phyloP scores from a whole-genome alignment of 2,113 vertebrate genomes.

The Triplophysa dalaica region DNA sequence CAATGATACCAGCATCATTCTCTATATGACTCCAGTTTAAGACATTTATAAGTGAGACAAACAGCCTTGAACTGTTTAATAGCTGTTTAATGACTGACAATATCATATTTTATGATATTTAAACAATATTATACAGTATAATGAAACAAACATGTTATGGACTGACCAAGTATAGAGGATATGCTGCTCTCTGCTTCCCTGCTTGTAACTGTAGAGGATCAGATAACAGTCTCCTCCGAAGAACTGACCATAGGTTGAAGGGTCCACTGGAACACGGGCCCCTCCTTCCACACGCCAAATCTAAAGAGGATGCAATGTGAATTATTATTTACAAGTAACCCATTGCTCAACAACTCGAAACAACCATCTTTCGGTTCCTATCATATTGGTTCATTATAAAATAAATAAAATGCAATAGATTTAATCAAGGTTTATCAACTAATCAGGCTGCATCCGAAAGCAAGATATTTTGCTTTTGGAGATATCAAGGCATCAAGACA shows the following conservation, averaged over 20 bases:
- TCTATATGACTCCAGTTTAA: neutral
- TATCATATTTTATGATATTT: neutral
- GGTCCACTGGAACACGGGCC: conserved; percentile 60
- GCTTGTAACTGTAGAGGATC: conserved; percentile 72
- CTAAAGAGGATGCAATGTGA: conserved; percentile 19
- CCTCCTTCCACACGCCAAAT: conserved; percentile 71
- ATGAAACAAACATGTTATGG: neutral
- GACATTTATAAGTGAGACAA: neutral
- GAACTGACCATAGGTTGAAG: conserved; percentile 71
- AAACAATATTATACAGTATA: neutral
- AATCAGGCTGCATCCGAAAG: no score
- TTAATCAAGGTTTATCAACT: no score
- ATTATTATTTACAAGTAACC: neutral
- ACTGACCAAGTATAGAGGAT: conserved; percentile 79
- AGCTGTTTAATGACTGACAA: neutral
- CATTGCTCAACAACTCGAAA: neutral
- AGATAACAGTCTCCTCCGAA: conserved; percentile 80
- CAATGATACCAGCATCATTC: neutral
- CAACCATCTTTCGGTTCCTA: neutral
- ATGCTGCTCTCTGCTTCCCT: conserved; percentile 59
- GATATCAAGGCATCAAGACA: no score
- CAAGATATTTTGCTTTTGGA: no score
- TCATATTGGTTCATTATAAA: no score
- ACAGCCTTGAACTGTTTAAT: neutral
- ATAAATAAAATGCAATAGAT: no score